Conservation (phyloP, 2,113 vertebrate species). For the Psittacus erithacus region DNA sequence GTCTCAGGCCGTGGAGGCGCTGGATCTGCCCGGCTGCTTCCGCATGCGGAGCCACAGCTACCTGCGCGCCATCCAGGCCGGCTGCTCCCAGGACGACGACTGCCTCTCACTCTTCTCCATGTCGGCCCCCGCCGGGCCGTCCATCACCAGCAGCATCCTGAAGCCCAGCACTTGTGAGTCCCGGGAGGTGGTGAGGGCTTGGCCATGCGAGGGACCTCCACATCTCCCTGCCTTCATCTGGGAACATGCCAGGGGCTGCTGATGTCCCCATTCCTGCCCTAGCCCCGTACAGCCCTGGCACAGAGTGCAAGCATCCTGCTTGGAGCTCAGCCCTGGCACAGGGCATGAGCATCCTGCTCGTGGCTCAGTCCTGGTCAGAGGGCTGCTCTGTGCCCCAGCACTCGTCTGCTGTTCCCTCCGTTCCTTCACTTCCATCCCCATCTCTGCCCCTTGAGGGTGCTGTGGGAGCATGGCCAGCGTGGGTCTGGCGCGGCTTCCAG, state of each 20-base stretch:
- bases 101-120: conserved; percentile 95
- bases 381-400: neutral
- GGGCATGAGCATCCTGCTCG: rapidly evolving
- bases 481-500: neutral
- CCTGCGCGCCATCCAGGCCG: conserved; percentile 96
- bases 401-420: neutral
- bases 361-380: neutral
- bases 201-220: rapidly evolving
- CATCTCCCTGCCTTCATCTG: neutral
- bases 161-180: conserved; percentile 92
- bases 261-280: neutral
- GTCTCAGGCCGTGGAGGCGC: conserved; percentile 94
- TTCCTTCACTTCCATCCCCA: neutral
- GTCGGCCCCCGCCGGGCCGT: conserved; percentile 84
- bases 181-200: neutral
- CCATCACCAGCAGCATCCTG: conserved; percentile 85
- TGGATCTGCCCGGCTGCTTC: conserved; percentile 97
- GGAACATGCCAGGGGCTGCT: neutral
- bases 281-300: rapidly evolving
- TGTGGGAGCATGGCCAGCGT: rapidly evolving
- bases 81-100: conserved; percentile 97
- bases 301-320: neutral
- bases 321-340: rapidly evolving
- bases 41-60: conserved; percentile 98
- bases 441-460: neutral